Base-by-base conservation (phyloP, 2,113 vertebrate species). In the Cephalopholis sonnerati region DNA sequence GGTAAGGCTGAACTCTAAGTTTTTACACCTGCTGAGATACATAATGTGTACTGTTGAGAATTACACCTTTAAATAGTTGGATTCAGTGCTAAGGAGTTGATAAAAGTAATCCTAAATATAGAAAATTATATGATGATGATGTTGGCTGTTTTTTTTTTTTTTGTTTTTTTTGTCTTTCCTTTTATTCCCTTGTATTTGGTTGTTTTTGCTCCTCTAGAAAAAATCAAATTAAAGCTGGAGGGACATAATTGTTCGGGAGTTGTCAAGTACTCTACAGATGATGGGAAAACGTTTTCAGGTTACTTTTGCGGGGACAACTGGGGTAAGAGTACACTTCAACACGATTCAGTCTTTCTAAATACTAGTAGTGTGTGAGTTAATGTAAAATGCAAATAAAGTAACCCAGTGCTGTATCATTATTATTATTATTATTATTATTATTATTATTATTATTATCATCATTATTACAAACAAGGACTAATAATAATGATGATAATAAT, bases 241-340 rank as follows among this genome's bases (percentile, higher is more conserved):
- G 69, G 64, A 48, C 53, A 16, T 17, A 0, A 1, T 3, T 95
- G 94, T 90, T 88, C 87, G 0, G 95, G 95, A 20, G 68, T 29
- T 1, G 91, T 94, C 0, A 32, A 63, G 58, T 92, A 81, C 62
- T 27, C 6, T n/a, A 57, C 0, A 4, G 10, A 44, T 0, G 25
- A 5, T 0, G 18, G 2, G 0, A 1, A 1, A 1, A n/a, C 0
- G n/a, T n/a, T n/a, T n/a, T n/a, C n/a, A 7, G 76, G 39, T 17
- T 57, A 79, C 46, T 20, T 88, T 15, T 95, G 87, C 81, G 18
- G 0, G 0, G 9, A 73, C 0, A 5, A 8, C 0, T 93, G 75
- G 85, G 32, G 94, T 94, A 80, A 91, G 90, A 73, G n/a, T 25
- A 29, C 22, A 58, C 18, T 41, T n/a, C 32, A 24, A 29, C 25